Base-by-base conservation (phyloP, 2,888 invertebrate species). In the Phaedon cochleariae region DNA sequence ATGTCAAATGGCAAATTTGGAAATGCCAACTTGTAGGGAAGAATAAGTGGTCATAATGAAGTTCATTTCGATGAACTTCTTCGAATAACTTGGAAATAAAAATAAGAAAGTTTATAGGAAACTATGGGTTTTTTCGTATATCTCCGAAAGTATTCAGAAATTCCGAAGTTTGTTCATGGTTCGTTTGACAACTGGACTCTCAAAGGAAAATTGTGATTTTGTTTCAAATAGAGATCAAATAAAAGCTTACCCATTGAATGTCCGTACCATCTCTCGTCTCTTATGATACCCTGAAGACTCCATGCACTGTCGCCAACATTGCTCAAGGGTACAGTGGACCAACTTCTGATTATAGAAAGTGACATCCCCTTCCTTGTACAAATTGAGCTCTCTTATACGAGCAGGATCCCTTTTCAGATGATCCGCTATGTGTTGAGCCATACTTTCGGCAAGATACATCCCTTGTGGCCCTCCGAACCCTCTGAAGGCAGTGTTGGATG, bases 401-500 rank as follows among this genome's bases (percentile, higher is more conserved):
- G 87, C 83, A 7, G 88, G 84, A 72, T 90, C 88, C 71, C 89
- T 88, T 0, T 88, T 86, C 20, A 95, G 84, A 73, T 86, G 88
- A 31, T 86, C 86, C 0, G 96, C 95, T 12, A 96, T 86, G 70
- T 94, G 90, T 68, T 91, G 86, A 41, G 94, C 87, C 73, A 94
- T 90, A 72, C 86, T 88, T 83, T 97, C 97, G 0, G 89, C 92
- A 1, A 91, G 88, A 79, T 93, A 92, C 95, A 96, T 95, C 26
- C 92, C 95, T 74, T 96, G 96, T 0, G 96, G 96, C 0, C 91
- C 95, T 5, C 96, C 96, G 77, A 96, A 96, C 1, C 96, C 96
- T 75, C 97, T 86, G 78, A 97, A 97, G 0, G 97, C 97, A 0
- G 97, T 97, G 80, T 96, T 96, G 0, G 96, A 95, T 0, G 96